These are phyloP conservation scores for Brachyhypopomus occidentalis DNA, from an alignment of 2,113 vertebrate species.

Conservation along the genomic window DNA sequence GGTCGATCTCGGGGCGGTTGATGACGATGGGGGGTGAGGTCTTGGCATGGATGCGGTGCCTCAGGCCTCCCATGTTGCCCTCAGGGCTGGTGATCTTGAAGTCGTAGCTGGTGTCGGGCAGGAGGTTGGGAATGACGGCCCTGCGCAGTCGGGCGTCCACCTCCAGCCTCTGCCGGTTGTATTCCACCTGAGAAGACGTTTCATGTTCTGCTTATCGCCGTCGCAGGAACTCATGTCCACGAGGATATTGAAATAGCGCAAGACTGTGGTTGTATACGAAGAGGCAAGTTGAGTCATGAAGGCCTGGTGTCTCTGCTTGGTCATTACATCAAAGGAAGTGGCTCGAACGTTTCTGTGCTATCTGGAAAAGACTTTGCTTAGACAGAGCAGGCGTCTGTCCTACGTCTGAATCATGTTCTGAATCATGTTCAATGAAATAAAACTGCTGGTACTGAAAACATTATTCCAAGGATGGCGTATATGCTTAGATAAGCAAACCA, in stretches of 20 bases:
- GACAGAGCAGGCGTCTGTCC: too few relatives aligned
- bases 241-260: neutral
- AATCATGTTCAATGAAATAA: too few relatives aligned
- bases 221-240: neutral
- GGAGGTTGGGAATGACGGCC: constrained; percentile 90
- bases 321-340: neutral
- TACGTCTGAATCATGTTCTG: too few relatives aligned
- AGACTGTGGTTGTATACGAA: too few relatives aligned
- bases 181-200: constrained; percentile 83
- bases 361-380: too few relatives aligned
- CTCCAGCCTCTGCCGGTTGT: constrained; percentile 85
- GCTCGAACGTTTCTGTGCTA: neutral
- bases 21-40: constrained; percentile 86
- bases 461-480: neutral
- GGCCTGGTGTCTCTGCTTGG: neutral
- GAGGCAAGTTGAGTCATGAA: too few relatives aligned
- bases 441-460: too few relatives aligned
- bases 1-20: constrained; percentile 85
- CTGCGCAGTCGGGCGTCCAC: constrained; percentile 90
- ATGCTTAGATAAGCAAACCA: neutral
- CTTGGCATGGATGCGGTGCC: constrained; percentile 90
- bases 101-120: constrained; percentile 90
- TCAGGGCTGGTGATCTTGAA: constrained; percentile 90
- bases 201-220: neutral
- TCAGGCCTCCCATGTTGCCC: constrained; percentile 91